Evolutionary conservation across 2,888 invertebrate species (phyloP).

Genomic region (Cyaniris semiargus): DNA sequence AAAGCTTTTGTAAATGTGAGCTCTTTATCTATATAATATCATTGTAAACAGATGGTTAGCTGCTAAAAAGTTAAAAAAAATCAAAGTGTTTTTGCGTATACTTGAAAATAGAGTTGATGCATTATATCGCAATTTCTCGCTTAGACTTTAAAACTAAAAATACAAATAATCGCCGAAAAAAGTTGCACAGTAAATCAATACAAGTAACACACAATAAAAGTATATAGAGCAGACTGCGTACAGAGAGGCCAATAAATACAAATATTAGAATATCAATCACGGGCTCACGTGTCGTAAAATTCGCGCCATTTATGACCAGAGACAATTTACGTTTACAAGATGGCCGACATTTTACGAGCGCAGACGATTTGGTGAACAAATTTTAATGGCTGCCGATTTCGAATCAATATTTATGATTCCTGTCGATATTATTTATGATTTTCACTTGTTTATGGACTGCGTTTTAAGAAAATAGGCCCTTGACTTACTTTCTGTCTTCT

Average conservation of each 20-base stretch:
- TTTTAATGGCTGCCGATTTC: constrained; percentile 25
- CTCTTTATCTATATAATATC: no score
- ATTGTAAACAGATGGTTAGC: no score
- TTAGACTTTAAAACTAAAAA: no score
- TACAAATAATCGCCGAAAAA: no score
- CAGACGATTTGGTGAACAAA: constrained; percentile 28
- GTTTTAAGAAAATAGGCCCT: neutral
- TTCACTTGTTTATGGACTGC: neutral
- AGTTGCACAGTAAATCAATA: no score
- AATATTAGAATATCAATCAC: constrained; percentile 45
- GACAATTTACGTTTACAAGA: constrained; percentile 51
- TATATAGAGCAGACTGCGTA: neutral
- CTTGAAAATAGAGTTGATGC: no score
- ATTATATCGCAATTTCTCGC: no score
- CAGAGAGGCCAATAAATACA: constrained; percentile 8
- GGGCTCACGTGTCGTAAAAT: constrained; percentile 49
- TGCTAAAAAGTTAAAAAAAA: no score
- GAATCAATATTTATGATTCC: constrained; percentile 11
- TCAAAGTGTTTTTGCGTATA: no score
- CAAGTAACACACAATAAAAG: neutral
- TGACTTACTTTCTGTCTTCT: neutral
- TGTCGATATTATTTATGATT: neutral
- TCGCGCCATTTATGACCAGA: constrained; percentile 52
- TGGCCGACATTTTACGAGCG: constrained; percentile 31
- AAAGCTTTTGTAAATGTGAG: no score